Evolutionary conservation across 2,113 vertebrate genomes (phyloP), one percentile per base, ranked within the genome.

Genomic region (Rhinopomastus cyanomelas): DNA sequence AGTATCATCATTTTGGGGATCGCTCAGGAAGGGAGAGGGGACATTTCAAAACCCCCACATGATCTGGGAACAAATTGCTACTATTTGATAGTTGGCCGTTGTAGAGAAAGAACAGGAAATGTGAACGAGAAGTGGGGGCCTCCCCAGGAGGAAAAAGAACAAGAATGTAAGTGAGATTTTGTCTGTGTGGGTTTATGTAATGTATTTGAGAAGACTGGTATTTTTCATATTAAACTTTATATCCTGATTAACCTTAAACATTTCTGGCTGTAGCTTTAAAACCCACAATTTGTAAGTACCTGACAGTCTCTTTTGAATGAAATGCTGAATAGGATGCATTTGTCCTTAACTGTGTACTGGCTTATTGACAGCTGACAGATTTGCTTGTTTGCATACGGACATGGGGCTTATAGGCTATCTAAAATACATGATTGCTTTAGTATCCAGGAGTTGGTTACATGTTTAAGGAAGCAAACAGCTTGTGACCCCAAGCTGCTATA

Each of bases 61-160:
- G 84, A 91, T 30, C 61, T 84, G 59, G 42, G 23, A 88, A 57
- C 51, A 53, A 75, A 81, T 81, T 44, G 7, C 51, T 88, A 7
- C 25, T 16, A 2, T 72, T 84, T 75, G 27, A 12, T 67, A 27
- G 78, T 88, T 76, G 29, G n/a, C 42, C 3, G 2, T 51, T 34
- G 18, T 27, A n/a, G 65, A 66, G 36, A 57, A 46, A 67, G 78
- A 81, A 92, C 52, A 53, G 81, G 73, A 94, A 92, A 90, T 57
- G 46, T 61, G 62, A 76, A 81, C 37, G 65, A 88, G 52, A 85
- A 75, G 27, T 49, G 6, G 25, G 30, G 69, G 55, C n/a, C n/a
- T n/a, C n/a, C n/a, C n/a, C n/a, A 89, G 51, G 27, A 81, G 73
- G 73, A 81, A 89, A 88, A 20, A 71, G 11, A 55, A 79, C 18